Percentiles rank a stretch among this genome's conserved stretches.
Evolutionary conservation across 1,140 invertebrate genomes (phyloP).

Genomic region (Saccostrea glomerata): DNA sequence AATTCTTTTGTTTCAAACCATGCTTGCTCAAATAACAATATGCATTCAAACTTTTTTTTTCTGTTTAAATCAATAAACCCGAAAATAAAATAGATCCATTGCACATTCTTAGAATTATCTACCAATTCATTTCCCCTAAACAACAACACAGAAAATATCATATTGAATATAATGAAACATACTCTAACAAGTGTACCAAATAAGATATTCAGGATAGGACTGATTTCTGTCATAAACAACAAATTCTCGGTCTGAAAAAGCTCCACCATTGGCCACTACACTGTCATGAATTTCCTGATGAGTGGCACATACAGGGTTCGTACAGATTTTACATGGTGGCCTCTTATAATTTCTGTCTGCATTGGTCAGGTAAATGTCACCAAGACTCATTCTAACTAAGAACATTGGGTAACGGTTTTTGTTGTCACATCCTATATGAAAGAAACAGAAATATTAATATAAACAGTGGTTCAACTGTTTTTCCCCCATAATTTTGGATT

Average conservation of each 20-base stretch:
- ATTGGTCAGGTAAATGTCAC: slow-evolving; percentile 42
- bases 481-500: too few relatives aligned
- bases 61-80: too few relatives aligned
- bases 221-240: slow-evolving; percentile 48
- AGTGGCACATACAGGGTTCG: not conserved
- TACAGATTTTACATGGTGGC: slow-evolving; percentile 35
- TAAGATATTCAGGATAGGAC: slow-evolving; percentile 52
- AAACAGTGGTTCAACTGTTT: too few relatives aligned
- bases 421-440: not conserved
- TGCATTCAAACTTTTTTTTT: too few relatives aligned
- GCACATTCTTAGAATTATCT: too few relatives aligned
- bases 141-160: too few relatives aligned
- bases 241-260: slow-evolving; percentile 46
- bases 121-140: too few relatives aligned
- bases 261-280: slow-evolving; percentile 38
- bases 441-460: not conserved
- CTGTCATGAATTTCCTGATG: slow-evolving; percentile 44
- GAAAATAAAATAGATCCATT: too few relatives aligned
- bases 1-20: too few relatives aligned
- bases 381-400: slow-evolving; percentile 46
- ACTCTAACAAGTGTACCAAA: slow-evolving; percentile 25
- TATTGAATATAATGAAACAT: too few relatives aligned
- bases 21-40: too few relatives aligned
- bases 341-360: not conserved
- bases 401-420: slow-evolving; percentile 36